Evolutionary conservation across 2,888 invertebrate genomes (phyloP).

Genomic region (Rosalia funebris): DNA sequence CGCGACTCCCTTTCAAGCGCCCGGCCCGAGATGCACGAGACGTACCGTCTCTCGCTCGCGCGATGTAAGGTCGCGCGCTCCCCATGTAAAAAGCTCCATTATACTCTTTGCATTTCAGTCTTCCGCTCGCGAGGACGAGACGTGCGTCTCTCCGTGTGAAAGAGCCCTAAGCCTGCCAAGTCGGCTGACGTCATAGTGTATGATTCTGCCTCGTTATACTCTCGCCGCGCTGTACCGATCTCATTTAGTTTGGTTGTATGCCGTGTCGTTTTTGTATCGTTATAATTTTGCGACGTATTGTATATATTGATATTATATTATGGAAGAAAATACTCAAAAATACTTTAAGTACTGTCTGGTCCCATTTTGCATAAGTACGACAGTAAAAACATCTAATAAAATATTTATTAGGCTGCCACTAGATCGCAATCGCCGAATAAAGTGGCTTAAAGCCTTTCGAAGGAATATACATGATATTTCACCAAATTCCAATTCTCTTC

Average conservation of each 20-base stretch:
- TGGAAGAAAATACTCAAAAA: conserved; percentile 1
- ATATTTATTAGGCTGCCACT: conserved; percentile 28
- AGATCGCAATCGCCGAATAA: conserved; percentile 17
- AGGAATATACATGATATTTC: conserved; percentile 15
- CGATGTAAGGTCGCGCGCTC: too few species aligned
- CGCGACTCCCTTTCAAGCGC: too few species aligned
- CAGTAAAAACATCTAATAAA: neutral
- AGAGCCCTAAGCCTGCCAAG: neutral
- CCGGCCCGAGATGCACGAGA: too few species aligned
- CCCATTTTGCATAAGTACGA: conserved; percentile 9
- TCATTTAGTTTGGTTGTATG: conserved; percentile 2
- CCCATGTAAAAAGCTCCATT: too few species aligned
- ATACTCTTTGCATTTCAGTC: too few species aligned
- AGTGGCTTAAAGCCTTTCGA: conserved; percentile 23
- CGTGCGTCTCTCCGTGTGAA: too few species aligned
- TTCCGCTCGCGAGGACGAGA: too few species aligned
- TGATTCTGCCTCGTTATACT: neutral
- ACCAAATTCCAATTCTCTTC: conserved; percentile 1
- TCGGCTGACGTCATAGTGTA: neutral
- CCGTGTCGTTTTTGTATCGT: conserved; percentile 2
- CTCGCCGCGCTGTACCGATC: neutral
- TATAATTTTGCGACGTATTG: neutral
- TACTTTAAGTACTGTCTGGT: conserved; percentile 2
- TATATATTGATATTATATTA: neutral
- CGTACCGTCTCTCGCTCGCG: too few species aligned